Base-by-base conservation (phyloP, 1,140 invertebrate species). In the Propsilocerus akamusi region DNA sequence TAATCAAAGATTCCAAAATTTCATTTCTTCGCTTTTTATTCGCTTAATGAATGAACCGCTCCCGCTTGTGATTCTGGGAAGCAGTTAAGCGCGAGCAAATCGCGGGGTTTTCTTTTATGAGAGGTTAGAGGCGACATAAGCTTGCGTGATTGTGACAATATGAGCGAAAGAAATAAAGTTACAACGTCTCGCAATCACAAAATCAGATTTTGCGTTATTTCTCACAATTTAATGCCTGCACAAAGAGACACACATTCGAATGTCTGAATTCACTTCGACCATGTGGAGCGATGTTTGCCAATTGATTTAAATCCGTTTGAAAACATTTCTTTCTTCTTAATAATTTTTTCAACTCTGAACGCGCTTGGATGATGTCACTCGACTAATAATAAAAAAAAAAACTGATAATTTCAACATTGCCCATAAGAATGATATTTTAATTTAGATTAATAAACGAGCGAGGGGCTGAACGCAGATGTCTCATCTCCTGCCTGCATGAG, bases 281-380 rank as follows among this genome's bases (percentile, higher is more conserved):
- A 41, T 17, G 22, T 41, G 34, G 17, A 41, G 34, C 28, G n/a
- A 41, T 41, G 34, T 41, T 41, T 41, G 14, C 22, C 34, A 41
- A 41, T 41, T 41, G 34, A 41, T 41, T 41, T 41, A 41, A 41
- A 41, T 41, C 34, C 34, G 34, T 41, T 41, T 41, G 34, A 41
- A 41, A 20, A 20, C 22, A 8, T 41, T 41, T 10, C 14, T 30
- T 14, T 41, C 34, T 14, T 17, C 22, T 41, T 41, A 8, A 41
- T 41, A 20, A 41, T n/a, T n/a, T n/a, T n/a, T n/a, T n/a, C n/a
- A n/a, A n/a, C 14, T 17, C 34, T 6, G 32, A n/a, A 4, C 34
- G n/a, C n/a, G n/a, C n/a, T n/a, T n/a, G n/a, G 34, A 41, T 41
- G 34, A 41, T 41, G 34, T 41, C 34, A 41, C 22, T 17, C 22